These are phyloP conservation scores for Panzeria rudis DNA, from an alignment of 2,888 invertebrate genomes.

Conservation along the genomic window DNA sequence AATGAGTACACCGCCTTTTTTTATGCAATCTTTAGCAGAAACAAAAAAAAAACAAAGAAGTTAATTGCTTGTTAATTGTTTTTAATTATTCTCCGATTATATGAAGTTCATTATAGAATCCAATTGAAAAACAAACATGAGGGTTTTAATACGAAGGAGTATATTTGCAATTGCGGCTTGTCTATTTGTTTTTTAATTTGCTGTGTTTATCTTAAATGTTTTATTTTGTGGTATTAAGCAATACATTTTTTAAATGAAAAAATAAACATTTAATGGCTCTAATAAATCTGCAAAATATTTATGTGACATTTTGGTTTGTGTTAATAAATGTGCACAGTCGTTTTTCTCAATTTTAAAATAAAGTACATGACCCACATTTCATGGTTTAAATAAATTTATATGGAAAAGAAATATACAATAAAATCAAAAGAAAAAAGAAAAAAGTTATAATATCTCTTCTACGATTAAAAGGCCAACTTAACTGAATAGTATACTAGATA, in stretches of 20 bases:
- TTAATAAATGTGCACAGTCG: conserved; percentile 1
- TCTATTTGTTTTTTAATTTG: background rate
- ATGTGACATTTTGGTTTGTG: conserved; percentile 21
- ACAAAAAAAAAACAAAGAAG: conserved; percentile 27
- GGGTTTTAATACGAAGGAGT: background rate
- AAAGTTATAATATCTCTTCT: too few relatives aligned
- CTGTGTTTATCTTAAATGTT: conserved; percentile 12
- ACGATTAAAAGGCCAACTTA: too few relatives aligned
- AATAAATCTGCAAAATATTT: conserved; percentile 46
- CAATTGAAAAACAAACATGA: background rate
- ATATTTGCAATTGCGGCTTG: background rate
- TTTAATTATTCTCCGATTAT: conserved; percentile 60
- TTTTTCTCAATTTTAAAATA: conserved; percentile 15
- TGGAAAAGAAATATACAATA: background rate
- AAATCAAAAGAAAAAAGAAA: background rate
- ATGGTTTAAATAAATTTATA: conserved; percentile 4
- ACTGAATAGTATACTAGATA: too few relatives aligned
- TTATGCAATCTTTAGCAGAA: background rate
- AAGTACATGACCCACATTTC: background rate
- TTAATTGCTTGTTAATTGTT: conserved; percentile 65
- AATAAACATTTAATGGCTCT: conserved; percentile 22
- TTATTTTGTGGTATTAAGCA: background rate
- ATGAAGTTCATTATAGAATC: conserved; percentile 14
- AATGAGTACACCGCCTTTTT: background rate
- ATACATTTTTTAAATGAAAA: background rate